Base-by-base conservation (phyloP, 2,888 invertebrate genomes). In the Aleiodes alternator region DNA sequence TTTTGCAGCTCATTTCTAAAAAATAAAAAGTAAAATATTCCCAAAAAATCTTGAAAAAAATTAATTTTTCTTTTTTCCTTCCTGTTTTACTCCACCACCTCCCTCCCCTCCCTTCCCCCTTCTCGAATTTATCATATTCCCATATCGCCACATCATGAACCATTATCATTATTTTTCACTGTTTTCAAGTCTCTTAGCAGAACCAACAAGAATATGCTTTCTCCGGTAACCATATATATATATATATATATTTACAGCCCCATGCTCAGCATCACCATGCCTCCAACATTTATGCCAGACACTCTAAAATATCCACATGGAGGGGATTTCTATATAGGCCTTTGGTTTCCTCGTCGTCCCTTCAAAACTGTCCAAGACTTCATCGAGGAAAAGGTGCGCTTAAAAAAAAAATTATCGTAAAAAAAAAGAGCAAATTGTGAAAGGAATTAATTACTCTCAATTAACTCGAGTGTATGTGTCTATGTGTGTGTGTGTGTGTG, bases 271-370 rank as follows among this genome's bases (percentile, higher is more conserved):
- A 75, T 75, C 68, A 23, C 43, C 29, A 61, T 16, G 48, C 57
- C 57, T 61, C 23, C 79, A 72, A 71, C 70, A 76, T 57, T 23
- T 2, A 56, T 71, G 74, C 59, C 59, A 70, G 64, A 64, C 64
- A 64, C 14, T 64, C 64, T 64, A 64, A 64, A 64, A 43, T 64
- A 38, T 34, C 34, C 38, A 16, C 12, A 72, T 84, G 85, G 87
- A 79, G 86, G 87, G 87, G 87, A 84, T 79, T 75, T 83, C 83
- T 87, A 87, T 87, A 87, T 86, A 87, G 87, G 76, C 85, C 82
- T 83, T 83, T 80, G 83, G 82, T 81, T 82, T 81, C 74, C 74
- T 79, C 80, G 80, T 81, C 80, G 83, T 82, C 83, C 83, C 83
- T 84, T 86, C 86, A 87, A 34, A 87, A 86, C 84, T 82, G 81